Evolutionary conservation across 1,140 invertebrate species (phyloP), one percentile per base, ranked within the genome.

Genomic region (Acarapis woodi): DNA sequence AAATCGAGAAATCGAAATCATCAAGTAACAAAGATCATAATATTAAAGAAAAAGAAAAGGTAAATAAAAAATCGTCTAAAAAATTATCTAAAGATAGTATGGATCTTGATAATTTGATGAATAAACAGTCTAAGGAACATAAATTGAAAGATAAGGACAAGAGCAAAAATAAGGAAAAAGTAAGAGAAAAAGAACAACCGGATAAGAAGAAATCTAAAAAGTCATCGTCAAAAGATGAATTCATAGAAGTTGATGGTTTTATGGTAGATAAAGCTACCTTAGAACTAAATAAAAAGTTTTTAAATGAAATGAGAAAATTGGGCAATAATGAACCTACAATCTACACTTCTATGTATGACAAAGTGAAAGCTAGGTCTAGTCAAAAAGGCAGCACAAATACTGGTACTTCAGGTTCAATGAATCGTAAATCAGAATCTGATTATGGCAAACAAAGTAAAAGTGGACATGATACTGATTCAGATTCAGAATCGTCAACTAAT

Each of bases 301-400:
- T 28, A 31, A 26, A 20, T 15, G 25, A 38, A 38, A 26, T 34
- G 35, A 10, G 26, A 44, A 18, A 46, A 49, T 8, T 46, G 41
- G 18, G 40, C 21, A 66, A 77, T 18, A 73, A 79, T 48, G 77
- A 83, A 47, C 78, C 73, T 42, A 76, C 76, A 3, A 71, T 71
- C 10, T 88, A 85, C 50, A 79, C 85, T 40, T 90, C 83, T 23
- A 94, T 94, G 85, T 94, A 94, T 53, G 87, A 93, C 52, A 90
- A 90, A 57, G 82, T 94, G 0, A 94, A 94, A 57, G 76, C 82
- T 3, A 66, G 83, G 29, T 87, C 80, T 19, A 83, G 54, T 43
- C 51, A 48, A 42, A 51, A 41, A n/a, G n/a, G n/a, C n/a, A n/a
- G n/a, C n/a, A n/a, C n/a, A n/a, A n/a, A n/a, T n/a, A n/a, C n/a